Base-by-base conservation (phyloP, 2,113 vertebrate genomes). In the Ivindomyrus marchei region DNA sequence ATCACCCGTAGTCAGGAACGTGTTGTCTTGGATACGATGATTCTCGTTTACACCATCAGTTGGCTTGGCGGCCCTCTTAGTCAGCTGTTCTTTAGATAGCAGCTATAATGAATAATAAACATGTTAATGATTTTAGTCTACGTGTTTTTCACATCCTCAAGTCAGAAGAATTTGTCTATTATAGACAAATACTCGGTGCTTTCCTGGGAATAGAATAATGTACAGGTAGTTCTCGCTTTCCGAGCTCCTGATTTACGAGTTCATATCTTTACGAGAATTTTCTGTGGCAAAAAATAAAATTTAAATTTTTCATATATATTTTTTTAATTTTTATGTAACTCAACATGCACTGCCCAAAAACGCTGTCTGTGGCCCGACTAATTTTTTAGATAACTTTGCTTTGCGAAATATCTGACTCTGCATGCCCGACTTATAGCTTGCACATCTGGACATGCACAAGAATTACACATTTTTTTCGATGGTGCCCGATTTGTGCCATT, bases 51-150 rank as follows among this genome's bases (percentile, higher is more conserved):
- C 45, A 13, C 24, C 83, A 11, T n/a, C 85, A 21, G 50, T 87
- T 19, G 13, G n/a, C 27, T 56, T 87, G 27, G 31, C 27, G 31
- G 36, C 85, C 45, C 15, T 47, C 83, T 47, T 47, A n/a, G 21
- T 85, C 83, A 47, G 83, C 45, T 87, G 46, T 87, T 87, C 50
- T 47, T 87, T 39, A 36, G 85, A 53, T 85, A 87, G 27, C 17
- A 31, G 50, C 31, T 31, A 36, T 47, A 87, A 8, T 21, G 27
- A 53, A 50, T 87, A 50, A 56, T 36, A 9, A 50, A 19, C 49
- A 17, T 27, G 50, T 53, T 87, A 39, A 17, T 13, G 85, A 53
- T 53, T 56, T 87, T 87, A 87, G 31, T 52, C n/a, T n/a, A 36
- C 8, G 9, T 11, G 11, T 87, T 87, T 87, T 53, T 31, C 49